Conservation (phyloP, 2,797 vertebrate species). For the Pangasius krempfi region DNA sequence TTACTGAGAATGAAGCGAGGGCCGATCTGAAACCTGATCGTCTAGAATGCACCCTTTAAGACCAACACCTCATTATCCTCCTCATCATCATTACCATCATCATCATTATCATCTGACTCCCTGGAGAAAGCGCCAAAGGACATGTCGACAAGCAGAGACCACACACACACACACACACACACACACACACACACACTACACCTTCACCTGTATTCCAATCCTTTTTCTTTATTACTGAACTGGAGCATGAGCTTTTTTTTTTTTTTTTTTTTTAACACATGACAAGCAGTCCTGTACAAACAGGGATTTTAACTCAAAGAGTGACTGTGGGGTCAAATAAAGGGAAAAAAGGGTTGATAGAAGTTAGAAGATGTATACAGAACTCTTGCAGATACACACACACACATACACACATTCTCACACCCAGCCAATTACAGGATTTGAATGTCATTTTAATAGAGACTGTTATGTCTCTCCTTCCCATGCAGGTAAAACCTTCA, state of each 20-base stretch:
- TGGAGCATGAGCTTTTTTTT: constrained; percentile 42
- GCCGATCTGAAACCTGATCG: constrained; percentile 22
- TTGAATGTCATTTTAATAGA: constrained; percentile 63
- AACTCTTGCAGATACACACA: neutral
- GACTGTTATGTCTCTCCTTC: constrained; percentile 34
- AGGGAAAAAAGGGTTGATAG: neutral
- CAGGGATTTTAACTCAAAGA: constrained; percentile 35
- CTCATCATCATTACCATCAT: neutral
- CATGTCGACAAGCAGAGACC: constrained; percentile 7
- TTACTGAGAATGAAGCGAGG: constrained; percentile 8
- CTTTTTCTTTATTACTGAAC: constrained; percentile 32
- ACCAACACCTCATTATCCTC: constrained; percentile 19
- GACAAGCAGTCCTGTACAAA: constrained; percentile 4
- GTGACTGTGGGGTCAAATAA: constrained; percentile 13
- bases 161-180: neutral
- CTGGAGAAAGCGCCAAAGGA: constrained; percentile 29
- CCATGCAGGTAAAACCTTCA: constrained; percentile 41
- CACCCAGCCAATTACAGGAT: constrained; percentile 45
- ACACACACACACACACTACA: neutral
- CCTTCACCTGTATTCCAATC: constrained; percentile 23
- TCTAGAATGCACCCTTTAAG: constrained; percentile 40
- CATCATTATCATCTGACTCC: constrained; percentile 17
- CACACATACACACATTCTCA: constrained; percentile 12
- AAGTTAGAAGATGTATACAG: neutral
- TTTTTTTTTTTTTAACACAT: constrained; percentile 13